Conservation (phyloP, 2,888 invertebrate species). For the Cheilosia scutellata region DNA sequence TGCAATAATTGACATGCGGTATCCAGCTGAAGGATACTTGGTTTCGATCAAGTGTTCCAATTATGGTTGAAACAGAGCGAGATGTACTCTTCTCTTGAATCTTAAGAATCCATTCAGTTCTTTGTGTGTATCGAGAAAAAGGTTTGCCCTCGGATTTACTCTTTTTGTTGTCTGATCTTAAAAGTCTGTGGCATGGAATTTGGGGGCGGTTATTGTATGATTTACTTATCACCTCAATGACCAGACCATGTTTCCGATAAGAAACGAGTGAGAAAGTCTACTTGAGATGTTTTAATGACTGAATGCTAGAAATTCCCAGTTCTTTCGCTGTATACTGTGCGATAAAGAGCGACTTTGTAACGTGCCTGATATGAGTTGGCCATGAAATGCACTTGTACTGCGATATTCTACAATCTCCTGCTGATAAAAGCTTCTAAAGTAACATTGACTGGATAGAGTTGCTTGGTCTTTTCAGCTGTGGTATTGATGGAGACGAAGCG, state of each 20-base stretch:
- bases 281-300: not conserved
- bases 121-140: conserved; percentile 12
- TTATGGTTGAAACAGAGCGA: conserved; percentile 26
- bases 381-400: not conserved
- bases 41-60: conserved; percentile 50
- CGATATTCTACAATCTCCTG: not conserved
- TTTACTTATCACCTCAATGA: conserved; percentile 30
- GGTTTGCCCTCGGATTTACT: not conserved
- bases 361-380: not conserved
- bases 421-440: not conserved
- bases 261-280: not conserved
- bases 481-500: too few species aligned
- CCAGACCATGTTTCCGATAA: conserved; percentile 20
- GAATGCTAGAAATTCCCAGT: not conserved
- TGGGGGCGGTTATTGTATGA: conserved; percentile 25
- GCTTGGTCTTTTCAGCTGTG: not conserved
- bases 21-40: conserved; percentile 38
- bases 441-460: not conserved
- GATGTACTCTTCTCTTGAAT: conserved; percentile 1
- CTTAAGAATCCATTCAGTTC: conserved; percentile 34
- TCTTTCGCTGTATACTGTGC: not conserved
- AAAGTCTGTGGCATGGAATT: not conserved
- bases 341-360: not conserved
- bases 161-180: not conserved
- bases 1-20: conserved; percentile 66